Base-by-base conservation (phyloP, 2,888 invertebrate species). In the Campoletis raptor region DNA sequence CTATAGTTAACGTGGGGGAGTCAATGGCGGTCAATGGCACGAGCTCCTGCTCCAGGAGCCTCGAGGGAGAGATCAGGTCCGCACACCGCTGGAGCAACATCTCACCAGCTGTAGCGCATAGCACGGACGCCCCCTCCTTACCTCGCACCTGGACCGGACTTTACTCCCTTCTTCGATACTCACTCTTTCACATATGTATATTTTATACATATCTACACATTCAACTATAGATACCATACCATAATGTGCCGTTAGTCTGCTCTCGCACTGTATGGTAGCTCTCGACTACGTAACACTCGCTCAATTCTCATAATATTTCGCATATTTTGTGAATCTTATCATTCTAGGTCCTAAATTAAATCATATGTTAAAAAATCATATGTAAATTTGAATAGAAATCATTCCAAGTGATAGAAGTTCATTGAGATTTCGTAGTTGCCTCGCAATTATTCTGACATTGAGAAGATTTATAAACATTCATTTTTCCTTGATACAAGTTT, bases 11-110 rank as follows among this genome's bases (percentile, higher is more conserved):
- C 90, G 92, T 92, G 94, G 92, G 94, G 93, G 93, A 93, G 94
- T 93, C 92, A 93, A 93, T 93, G 92, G 93, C 93, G 94, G 94
- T 94, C 94, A 94, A 93, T 93, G 94, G 93, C 94, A 93, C 93
- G 93, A 92, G 93, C 90, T 91, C 84, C 81, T 90, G 91, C 90
- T 90, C 90, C 81, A 54, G 84, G 78, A 84, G 81, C 84, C 78
- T 82, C 86, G 81, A 57, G 84, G 69, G 86, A 86, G 84, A 84
- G 93, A 93, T 93, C 93, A 91, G 92, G 91, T 92, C 92, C 90
- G 78, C 81, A 73, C 79, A 21, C 72, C 30, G 66, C 90, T 83
- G 91, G 89, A 91, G 92, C 92, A 90, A 91, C 92, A 90, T 92
- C 92, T 92, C 91, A 90, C 91, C 90, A 90, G 88, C 89, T 91